Conservation (phyloP, 1,140 invertebrate species). For the Caenorhabditis briggsae region DNA sequence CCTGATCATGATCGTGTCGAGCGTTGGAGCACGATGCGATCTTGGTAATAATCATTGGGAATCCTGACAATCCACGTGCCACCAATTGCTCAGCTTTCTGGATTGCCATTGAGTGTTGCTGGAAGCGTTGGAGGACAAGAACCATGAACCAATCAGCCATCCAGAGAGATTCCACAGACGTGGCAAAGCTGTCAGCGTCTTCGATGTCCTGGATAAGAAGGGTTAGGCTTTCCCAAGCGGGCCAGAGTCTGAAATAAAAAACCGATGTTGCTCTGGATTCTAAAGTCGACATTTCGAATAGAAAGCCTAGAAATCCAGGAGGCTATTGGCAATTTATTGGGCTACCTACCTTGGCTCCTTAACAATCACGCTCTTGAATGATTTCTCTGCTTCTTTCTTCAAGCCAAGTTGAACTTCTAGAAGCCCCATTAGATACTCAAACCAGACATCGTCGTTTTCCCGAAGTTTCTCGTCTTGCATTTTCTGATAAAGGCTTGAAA, state of each 20-base stretch:
- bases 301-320: no score
- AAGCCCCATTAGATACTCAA: neutral
- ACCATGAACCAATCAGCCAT: constrained; percentile 61
- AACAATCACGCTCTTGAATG: neutral
- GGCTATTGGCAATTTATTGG: no score
- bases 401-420: neutral
- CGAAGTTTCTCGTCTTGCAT: neutral
- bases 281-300: neutral
- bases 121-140: constrained; percentile 48
- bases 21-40: constrained; percentile 37
- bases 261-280: no score
- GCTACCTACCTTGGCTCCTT: constrained; percentile 11
- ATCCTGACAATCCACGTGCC: constrained; percentile 28
- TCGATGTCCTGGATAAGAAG: constrained; percentile 37
- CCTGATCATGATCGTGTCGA: constrained; percentile 66
- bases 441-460: constrained; percentile 8
- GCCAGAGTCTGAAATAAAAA: constrained; percentile 53
- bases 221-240: constrained; percentile 60
- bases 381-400: neutral
- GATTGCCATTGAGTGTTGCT: constrained; percentile 52
- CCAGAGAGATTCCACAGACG: constrained; percentile 7
- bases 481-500: neutral
- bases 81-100: constrained; percentile 51
- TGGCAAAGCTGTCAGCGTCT: constrained; percentile 42
- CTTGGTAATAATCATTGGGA: constrained; percentile 52